A percentile compares a stretch with the other conserved stretches of the same genome.
Evolutionary conservation across 2,113 vertebrate species (phyloP).

Genomic region (Carassius auratus): DNA sequence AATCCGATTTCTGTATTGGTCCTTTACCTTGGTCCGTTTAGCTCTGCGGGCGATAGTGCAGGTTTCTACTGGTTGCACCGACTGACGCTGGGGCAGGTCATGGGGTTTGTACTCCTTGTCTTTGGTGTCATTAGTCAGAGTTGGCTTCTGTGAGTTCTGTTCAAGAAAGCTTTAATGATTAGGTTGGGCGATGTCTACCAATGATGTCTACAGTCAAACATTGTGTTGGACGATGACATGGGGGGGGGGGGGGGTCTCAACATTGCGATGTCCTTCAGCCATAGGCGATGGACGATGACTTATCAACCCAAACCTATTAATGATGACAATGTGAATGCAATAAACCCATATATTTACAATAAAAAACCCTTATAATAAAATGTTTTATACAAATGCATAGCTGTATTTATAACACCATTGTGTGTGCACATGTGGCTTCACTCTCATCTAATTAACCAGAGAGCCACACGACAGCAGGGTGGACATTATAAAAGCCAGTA

Average conservation of each 20-base stretch:
- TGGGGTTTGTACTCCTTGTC: conserved; percentile 97
- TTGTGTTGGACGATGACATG: no score
- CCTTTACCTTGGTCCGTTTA: conserved; percentile 88
- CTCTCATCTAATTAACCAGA: conserved; percentile 20
- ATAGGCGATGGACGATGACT: no score
- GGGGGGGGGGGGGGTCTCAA: no score
- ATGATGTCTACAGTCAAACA: no score
- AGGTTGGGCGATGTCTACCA: no score
- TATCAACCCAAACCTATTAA: no score
- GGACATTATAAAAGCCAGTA: conserved; percentile 23
- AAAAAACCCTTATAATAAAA: not conserved
- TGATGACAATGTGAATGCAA: not conserved
- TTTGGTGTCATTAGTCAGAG: conserved; percentile 88
- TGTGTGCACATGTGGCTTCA: conserved; percentile 20
- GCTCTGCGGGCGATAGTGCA: conserved; percentile 89
- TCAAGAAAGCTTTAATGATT: not conserved
- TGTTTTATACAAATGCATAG: not conserved
- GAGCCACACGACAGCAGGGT: conserved; percentile 21
- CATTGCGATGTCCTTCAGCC: no score
- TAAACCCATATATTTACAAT: not conserved
- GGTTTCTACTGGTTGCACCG: conserved; percentile 84
- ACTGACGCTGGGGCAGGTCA: conserved; percentile 92
- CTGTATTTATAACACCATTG: not conserved
- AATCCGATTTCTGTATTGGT: not conserved
- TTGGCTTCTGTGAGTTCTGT: conserved; percentile 85